Base-by-base conservation (phyloP, 1,140 invertebrate species). In the Drosophila kohkoa region DNA sequence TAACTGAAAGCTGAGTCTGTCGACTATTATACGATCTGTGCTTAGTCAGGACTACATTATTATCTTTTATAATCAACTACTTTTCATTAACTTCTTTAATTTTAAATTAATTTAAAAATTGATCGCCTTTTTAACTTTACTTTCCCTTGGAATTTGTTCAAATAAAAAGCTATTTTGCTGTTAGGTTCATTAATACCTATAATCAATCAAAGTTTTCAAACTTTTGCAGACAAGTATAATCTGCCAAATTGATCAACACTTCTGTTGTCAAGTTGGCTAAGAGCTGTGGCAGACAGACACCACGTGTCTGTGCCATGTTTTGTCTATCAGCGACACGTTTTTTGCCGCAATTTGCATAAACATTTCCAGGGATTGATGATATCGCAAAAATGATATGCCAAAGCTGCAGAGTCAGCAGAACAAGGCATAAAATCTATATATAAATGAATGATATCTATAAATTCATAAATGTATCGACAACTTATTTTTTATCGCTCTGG, bases 241-340 rank as follows among this genome's bases (percentile, higher is more conserved):
- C 8, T 38, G 8, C 3, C 6, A 54, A 54, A 32, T 15, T 54
- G 51, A 10, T 1, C 20, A 32, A 7, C 5, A 4, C n/a, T 35
- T 28, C 16, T 58, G 48, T 45, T 45, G 38, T 49, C 30, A 60
- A 54, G 48, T 54, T 16, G 28, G 13, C 20, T 48, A 15, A 38
- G 1, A 1, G 11, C 2, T n/a, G 49, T 13, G 6, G 35, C 5
- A 5, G 32, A 32, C 25, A 3, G 8, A 5, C 11, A 51, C 28
- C 68, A 76, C 60, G 68, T 76, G 74, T 72, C 62, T 54, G 16
- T 38, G 13, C 28, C 68, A 35, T 76, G 73, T 57, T 57, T 71
- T 43, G 20, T 8, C 38, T 55, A 71, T 62, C 28, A 38, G 11
- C 11, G 69, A 66, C 79, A 82, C 82, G 82, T 79, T 87, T 85